Percentiles rank a stretch among this genome's conserved stretches.
Conservation (phyloP, 2,113 vertebrate species). For the Charadrius vociferus region DNA sequence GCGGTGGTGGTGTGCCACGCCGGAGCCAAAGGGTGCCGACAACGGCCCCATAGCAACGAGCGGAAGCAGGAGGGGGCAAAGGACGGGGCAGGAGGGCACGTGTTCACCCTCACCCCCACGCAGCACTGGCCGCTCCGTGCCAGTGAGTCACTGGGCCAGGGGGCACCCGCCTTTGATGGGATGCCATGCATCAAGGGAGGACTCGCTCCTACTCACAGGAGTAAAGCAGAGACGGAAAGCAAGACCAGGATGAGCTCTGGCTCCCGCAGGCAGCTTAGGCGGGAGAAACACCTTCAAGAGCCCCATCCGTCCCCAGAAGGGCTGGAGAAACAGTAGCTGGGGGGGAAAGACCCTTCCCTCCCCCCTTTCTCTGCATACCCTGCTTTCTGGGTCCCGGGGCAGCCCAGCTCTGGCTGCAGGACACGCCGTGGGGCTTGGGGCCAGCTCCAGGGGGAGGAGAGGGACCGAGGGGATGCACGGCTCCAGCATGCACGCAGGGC, state of each 20-base stretch:
- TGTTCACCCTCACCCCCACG: background rate
- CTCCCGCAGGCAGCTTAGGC: too few species aligned
- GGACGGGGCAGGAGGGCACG: background rate
- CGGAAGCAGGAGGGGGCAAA: background rate
- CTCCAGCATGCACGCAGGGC: background rate
- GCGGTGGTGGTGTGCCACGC: accelerated
- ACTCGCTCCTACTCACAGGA: background rate
- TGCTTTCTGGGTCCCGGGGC: too few species aligned
- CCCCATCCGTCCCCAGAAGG: background rate
- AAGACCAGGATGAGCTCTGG: background rate
- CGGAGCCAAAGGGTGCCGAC: background rate
- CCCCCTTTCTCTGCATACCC: accelerated
- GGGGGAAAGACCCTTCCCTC: background rate
- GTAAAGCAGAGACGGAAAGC: background rate
- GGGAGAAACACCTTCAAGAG: background rate
- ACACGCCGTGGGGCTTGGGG: accelerated
- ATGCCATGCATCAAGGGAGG: accelerated
- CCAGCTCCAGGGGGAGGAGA: background rate
- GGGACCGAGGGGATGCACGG: background rate
- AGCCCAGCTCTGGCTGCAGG: background rate
- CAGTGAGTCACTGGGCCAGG: accelerated
- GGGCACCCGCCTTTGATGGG: accelerated
- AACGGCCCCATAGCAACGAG: accelerated
- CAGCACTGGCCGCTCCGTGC: background rate
- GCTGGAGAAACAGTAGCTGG: background rate